phyloP scores from a whole-genome alignment of 1,140 invertebrate species.

The Adoxophyes honmai region DNA sequence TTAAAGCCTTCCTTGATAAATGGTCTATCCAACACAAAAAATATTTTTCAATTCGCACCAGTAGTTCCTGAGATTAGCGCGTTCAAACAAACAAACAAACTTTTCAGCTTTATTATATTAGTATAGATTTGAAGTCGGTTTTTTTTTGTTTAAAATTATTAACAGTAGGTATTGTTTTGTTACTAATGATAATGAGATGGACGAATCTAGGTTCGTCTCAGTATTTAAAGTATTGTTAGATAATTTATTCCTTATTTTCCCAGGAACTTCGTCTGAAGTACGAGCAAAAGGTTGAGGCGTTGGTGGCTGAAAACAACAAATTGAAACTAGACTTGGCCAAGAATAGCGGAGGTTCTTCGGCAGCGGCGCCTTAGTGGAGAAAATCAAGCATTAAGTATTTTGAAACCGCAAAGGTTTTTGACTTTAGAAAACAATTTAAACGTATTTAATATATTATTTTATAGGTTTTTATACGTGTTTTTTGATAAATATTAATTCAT shows the following conservation, averaged over 20 bases:
- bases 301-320: slow-evolving; percentile 54
- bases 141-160: too few species aligned
- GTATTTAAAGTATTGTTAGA: too few species aligned
- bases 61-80: too few species aligned
- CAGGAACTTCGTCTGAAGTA: slow-evolving; percentile 67
- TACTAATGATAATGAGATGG: too few species aligned
- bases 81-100: too few species aligned
- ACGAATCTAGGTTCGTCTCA: too few species aligned
- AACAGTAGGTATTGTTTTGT: too few species aligned
- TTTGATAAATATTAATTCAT: background rate
- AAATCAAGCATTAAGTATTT: background rate
- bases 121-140: too few species aligned
- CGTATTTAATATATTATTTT: background rate
- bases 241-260: slow-evolving; percentile 16
- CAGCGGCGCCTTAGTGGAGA: background rate
- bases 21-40: too few species aligned
- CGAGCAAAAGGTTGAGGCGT: slow-evolving; percentile 55
- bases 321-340: slow-evolving; percentile 30
- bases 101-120: too few species aligned
- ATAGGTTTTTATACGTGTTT: background rate
- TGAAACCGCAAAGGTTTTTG: background rate
- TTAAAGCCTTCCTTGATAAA: too few species aligned
- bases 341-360: background rate
- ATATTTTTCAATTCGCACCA: too few species aligned
- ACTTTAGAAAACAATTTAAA: background rate